phyloP scores from a whole-genome alignment of 2,797 vertebrate species.

The Megalops cyprinoides region DNA sequence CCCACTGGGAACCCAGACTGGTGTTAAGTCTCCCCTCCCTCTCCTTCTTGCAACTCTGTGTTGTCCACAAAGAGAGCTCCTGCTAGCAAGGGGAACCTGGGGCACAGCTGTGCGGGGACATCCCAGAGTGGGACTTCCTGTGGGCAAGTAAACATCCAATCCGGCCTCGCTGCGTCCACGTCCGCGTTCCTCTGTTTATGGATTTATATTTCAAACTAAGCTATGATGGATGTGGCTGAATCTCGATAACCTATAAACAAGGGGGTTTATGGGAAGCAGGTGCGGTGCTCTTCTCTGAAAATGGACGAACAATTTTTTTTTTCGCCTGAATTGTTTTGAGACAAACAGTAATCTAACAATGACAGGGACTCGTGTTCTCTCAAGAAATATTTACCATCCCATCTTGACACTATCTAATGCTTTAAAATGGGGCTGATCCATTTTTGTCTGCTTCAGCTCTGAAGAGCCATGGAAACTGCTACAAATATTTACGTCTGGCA shows the following conservation, averaged over 20 bases:
- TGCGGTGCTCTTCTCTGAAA: neutral
- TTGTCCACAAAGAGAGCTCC: constrained; percentile 64
- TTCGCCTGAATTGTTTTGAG: constrained; percentile 46
- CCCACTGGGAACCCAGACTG: constrained; percentile 66
- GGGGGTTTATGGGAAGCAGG: constrained; percentile 41
- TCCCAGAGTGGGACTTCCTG: constrained; percentile 58
- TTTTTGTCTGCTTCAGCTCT: constrained; percentile 45
- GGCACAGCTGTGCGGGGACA: constrained; percentile 51
- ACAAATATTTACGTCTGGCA: constrained; percentile 78
- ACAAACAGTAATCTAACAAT: constrained; percentile 43
- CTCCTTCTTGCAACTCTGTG: constrained; percentile 59
- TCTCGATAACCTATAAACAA: constrained; percentile 54
- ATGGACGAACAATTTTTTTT: neutral
- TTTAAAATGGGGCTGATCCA: constrained; percentile 68
- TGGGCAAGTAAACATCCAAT: constrained; percentile 60
- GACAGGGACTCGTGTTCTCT: constrained; percentile 58
- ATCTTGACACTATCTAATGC: constrained; percentile 61
- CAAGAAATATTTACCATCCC: constrained; percentile 73
- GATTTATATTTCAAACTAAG: constrained; percentile 62
- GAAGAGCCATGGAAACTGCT: constrained; percentile 80
- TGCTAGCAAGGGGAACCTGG: constrained; percentile 54
- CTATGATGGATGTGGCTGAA: constrained; percentile 26
- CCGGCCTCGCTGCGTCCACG: constrained; percentile 23
- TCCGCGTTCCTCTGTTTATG: constrained; percentile 41
- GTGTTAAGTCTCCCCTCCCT: constrained; percentile 63